Evolutionary conservation across 2,797 vertebrate genomes (phyloP).

Genomic region (Threskiornis aethiopicus): DNA sequence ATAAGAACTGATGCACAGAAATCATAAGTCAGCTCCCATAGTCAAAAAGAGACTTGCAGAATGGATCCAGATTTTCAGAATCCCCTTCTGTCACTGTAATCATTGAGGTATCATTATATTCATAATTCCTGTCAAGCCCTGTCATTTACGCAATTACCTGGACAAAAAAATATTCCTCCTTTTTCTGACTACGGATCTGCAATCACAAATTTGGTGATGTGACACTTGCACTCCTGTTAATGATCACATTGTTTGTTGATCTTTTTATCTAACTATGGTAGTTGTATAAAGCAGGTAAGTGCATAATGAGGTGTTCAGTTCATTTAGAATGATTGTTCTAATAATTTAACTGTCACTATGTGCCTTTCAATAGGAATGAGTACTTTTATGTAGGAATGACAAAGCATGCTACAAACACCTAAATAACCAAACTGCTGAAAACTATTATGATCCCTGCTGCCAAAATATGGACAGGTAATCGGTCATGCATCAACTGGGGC

Average conservation of each 20-base stretch:
- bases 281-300: background rate
- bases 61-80: background rate
- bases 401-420: background rate
- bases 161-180: background rate
- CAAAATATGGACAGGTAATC: background rate
- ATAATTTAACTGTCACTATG: background rate
- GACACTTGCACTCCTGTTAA: background rate
- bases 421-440: background rate
- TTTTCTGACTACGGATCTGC: background rate
- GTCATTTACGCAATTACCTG: background rate
- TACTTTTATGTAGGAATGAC: background rate
- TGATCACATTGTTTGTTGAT: background rate
- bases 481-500: background rate
- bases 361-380: background rate
- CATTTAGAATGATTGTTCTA: background rate
- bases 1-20: background rate
- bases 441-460: background rate
- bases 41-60: background rate
- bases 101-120: background rate
- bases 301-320: background rate
- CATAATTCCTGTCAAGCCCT: background rate
- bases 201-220: background rate
- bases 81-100: background rate
- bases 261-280: background rate
- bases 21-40: background rate